phyloP scores from a whole-genome alignment of 2,113 vertebrate genomes.

The Ptyas mucosa region DNA sequence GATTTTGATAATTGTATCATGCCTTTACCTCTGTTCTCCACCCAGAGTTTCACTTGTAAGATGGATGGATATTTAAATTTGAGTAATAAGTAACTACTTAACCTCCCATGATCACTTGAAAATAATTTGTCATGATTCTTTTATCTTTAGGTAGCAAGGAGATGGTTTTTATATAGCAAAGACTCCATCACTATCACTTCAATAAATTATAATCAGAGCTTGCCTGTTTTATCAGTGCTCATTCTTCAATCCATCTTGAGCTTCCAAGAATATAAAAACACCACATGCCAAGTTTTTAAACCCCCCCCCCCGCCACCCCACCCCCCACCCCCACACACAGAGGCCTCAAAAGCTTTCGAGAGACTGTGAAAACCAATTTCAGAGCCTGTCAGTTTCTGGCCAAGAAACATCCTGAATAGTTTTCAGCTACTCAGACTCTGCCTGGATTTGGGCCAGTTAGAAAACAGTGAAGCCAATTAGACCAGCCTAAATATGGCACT shows the following conservation, averaged over 20 bases:
- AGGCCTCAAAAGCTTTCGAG: background rate
- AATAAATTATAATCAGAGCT: background rate
- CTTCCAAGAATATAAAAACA: background rate
- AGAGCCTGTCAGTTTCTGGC: background rate
- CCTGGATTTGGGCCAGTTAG: background rate
- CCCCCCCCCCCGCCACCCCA: too few species aligned
- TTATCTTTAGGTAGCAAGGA: background rate
- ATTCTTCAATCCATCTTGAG: background rate
- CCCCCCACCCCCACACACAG: too few species aligned
- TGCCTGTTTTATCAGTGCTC: background rate
- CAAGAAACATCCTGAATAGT: conserved; percentile 3
- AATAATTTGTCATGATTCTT: background rate
- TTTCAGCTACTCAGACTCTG: background rate
- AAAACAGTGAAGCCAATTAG: background rate
- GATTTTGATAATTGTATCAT: background rate
- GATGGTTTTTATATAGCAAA: background rate
- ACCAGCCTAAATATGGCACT: background rate
- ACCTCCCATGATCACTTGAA: background rate
- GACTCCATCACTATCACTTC: background rate
- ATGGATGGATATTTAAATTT: background rate
- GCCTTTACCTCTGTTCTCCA: background rate
- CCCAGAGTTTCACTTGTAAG: background rate
- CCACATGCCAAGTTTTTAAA: background rate
- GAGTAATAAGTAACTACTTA: background rate
- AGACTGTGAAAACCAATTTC: background rate